A percentile compares a stretch with the other conserved stretches of the same genome.
Evolutionary conservation across 1,140 invertebrate species (phyloP).

Genomic region (Epicauta chinensis): DNA sequence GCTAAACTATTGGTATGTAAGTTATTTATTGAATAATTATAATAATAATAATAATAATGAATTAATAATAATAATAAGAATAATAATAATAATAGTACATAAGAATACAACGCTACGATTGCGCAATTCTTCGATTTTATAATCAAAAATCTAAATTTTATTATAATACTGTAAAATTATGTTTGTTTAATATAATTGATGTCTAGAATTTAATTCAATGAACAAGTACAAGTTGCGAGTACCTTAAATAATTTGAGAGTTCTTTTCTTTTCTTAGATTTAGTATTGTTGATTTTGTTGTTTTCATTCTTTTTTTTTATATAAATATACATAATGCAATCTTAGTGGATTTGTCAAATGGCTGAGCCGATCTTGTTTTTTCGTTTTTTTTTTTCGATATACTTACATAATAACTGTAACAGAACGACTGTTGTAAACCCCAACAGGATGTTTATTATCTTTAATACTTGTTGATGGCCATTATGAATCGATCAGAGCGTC

Average conservation of each 20-base stretch:
- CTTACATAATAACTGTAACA: constrained; percentile 20
- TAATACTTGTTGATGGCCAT: constrained; percentile 2
- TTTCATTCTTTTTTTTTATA: no score
- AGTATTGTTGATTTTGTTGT: constrained; percentile 16
- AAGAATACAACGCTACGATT: constrained; percentile 7
- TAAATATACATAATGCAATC: constrained; percentile 8
- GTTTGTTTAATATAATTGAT: no score
- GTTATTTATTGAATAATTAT: constrained; percentile 6
- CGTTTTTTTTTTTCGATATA: constrained; percentile 4
- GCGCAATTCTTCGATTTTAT: constrained; percentile 16
- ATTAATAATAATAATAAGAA: no score
- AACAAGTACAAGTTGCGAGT: constrained; percentile 12
- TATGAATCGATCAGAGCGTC: neutral
- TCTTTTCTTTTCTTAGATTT: constrained; percentile 1
- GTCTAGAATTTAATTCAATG: constrained; percentile 2
- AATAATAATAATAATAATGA: neutral
- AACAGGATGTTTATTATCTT: constrained; percentile 23
- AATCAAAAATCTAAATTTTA: neutral
- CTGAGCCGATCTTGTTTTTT: neutral
- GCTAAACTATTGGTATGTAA: constrained; percentile 10
- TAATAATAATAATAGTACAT: neutral
- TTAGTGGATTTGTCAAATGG: constrained; percentile 9
- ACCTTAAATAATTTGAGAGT: constrained; percentile 1
- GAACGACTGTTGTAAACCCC: constrained; percentile 32
- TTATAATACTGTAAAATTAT: no score